Conservation (phyloP, 2,113 vertebrate species). For the Neodontobutis hainanensis region DNA sequence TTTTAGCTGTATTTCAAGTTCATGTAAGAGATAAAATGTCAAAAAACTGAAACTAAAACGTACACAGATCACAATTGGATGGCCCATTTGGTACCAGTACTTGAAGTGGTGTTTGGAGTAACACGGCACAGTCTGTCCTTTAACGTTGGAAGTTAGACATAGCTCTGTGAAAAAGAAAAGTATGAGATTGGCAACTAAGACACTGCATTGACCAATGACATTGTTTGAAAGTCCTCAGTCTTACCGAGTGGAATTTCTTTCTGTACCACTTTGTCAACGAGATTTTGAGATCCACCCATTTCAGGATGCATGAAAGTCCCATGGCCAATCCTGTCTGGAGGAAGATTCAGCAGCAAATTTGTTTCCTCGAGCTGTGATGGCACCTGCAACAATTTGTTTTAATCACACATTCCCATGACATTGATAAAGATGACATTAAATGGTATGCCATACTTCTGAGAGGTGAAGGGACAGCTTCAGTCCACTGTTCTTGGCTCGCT, state of each 20-base stretch:
- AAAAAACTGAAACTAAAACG: slow-evolving; percentile 58
- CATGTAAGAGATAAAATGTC: no score
- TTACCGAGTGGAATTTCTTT: slow-evolving; percentile 90
- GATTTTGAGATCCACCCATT: slow-evolving; percentile 77
- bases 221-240: neutral
- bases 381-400: slow-evolving; percentile 78
- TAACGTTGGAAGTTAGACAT: slow-evolving; percentile 95
- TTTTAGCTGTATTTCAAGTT: no score
- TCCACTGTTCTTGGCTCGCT: slow-evolving; percentile 87
- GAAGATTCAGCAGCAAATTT: slow-evolving; percentile 85
- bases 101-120: slow-evolving; percentile 91
- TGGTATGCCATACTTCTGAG: slow-evolving; percentile 85
- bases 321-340: slow-evolving; percentile 90
- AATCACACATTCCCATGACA: neutral
- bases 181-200: neutral
- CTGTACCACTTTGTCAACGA: slow-evolving; percentile 86
- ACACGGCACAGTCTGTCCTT: slow-evolving; percentile 87
- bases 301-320: slow-evolving; percentile 89
- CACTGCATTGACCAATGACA: neutral
- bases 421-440: neutral
- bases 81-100: slow-evolving; percentile 89
- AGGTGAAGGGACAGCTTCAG: slow-evolving; percentile 92
- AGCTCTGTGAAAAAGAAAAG: slow-evolving; percentile 81
- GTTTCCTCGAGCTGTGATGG: slow-evolving; percentile 88
- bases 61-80: slow-evolving; percentile 93